Conservation (phyloP, 1,140 invertebrate genomes). For the Drosophila ficusphila region DNA sequence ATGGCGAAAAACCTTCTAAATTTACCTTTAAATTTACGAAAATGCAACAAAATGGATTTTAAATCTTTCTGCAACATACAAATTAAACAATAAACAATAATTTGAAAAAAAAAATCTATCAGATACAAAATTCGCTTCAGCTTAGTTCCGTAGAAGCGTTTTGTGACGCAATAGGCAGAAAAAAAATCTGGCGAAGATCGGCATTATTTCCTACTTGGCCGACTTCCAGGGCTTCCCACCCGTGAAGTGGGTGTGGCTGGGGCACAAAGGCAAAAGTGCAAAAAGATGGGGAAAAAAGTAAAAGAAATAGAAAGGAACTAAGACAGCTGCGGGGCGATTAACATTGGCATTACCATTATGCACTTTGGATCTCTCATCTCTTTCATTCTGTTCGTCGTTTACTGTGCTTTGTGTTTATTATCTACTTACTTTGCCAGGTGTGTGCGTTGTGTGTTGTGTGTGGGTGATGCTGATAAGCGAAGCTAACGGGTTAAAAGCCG, state of each 20-base stretch:
- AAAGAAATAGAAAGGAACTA: conserved; percentile 15
- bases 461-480: conserved; percentile 39
- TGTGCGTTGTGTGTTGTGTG: neutral
- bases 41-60: no score
- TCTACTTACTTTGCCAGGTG: conserved; percentile 26
- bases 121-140: neutral
- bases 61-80: no score
- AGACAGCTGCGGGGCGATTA: conserved; percentile 27
- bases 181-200: neutral
- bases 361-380: conserved; percentile 42
- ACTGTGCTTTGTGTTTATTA: conserved; percentile 24
- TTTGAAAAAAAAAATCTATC: neutral
- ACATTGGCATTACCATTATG: conserved; percentile 37
- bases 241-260: conserved; percentile 1
- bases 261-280: neutral
- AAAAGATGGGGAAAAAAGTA: neutral
- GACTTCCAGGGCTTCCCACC: conserved; percentile 22
- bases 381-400: conserved; percentile 15
- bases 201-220: conserved; percentile 21
- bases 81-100: no score
- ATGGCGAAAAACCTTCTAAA: neutral
- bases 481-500: conserved; percentile 18
- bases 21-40: no score
- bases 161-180: conserved; percentile 6
- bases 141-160: neutral